phyloP scores from a whole-genome alignment of 2,797 vertebrate species.

The Anas bahamensis region DNA sequence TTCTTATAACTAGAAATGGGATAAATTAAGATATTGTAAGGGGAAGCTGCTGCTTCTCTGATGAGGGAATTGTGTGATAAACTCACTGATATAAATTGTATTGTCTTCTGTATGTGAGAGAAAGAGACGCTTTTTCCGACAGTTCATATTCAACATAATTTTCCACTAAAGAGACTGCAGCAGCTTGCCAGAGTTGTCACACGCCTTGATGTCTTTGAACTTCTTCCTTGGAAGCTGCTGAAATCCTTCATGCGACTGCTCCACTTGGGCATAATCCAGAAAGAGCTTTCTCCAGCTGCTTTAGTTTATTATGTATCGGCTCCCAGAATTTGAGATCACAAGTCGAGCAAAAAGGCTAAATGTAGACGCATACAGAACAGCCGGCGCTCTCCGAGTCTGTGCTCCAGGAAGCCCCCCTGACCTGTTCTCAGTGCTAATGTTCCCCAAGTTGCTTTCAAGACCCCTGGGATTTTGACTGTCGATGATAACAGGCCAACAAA shows the following conservation, averaged over 20 bases:
- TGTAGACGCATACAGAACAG: constrained; percentile 32
- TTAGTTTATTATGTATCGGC: constrained; percentile 76
- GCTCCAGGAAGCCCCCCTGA: constrained; percentile 13
- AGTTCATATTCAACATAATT: constrained; percentile 55
- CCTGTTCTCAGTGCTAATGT: not conserved
- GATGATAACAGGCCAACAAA: constrained; percentile 19
- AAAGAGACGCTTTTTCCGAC: constrained; percentile 14
- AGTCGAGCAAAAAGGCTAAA: constrained; percentile 71
- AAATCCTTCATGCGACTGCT: constrained; percentile 76
- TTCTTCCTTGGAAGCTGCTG: constrained; percentile 71
- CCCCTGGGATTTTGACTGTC: not conserved
- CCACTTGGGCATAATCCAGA: constrained; percentile 79
- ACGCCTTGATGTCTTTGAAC: constrained; percentile 70
- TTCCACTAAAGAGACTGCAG: constrained; percentile 53
- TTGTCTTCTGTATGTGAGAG: constrained; percentile 27
- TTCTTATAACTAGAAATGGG: not conserved
- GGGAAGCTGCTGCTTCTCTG: not conserved
- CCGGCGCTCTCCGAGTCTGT: not conserved
- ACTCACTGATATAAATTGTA: not conserved
- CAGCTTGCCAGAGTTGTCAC: constrained; percentile 69
- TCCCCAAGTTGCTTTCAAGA: not conserved
- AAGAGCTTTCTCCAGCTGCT: constrained; percentile 80
- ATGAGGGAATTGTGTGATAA: not conserved
- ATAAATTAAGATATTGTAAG: not conserved
- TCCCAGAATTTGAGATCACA: constrained; percentile 76